phyloP scores from a whole-genome alignment of 2,888 invertebrate genomes.

The Dinocampus coccinellae region DNA sequence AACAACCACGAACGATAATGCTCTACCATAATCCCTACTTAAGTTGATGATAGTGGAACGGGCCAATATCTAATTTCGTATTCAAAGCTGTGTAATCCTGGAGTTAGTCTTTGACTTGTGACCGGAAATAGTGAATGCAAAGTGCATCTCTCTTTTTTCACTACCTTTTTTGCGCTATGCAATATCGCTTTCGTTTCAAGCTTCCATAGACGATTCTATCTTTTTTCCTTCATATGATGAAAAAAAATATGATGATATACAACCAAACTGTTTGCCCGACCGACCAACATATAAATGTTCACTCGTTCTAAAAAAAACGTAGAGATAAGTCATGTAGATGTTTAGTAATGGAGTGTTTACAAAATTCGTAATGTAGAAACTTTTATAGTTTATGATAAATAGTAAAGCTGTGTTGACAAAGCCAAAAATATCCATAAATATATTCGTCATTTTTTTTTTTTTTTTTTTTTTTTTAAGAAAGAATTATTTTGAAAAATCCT shows the following conservation, averaged over 20 bases:
- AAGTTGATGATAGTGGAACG: not conserved
- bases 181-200: conserved; percentile 6
- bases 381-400: too few relatives aligned
- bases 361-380: too few relatives aligned
- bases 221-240: not conserved
- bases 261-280: not conserved
- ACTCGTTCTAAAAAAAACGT: not conserved
- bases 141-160: not conserved
- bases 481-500: not conserved
- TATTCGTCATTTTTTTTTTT: too few relatives aligned
- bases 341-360: not conserved
- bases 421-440: too few relatives aligned
- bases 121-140: conserved; percentile 3
- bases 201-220: not conserved
- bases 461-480: too few relatives aligned
- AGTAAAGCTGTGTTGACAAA: too few relatives aligned
- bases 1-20: not conserved
- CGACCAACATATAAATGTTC: not conserved
- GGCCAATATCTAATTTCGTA: conserved; percentile 16
- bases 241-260: not conserved
- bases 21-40: conserved; percentile 7
- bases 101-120: conserved; percentile 17
- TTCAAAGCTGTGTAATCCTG: conserved; percentile 9
- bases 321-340: not conserved
- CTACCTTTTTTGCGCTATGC: not conserved